phyloP scores from a whole-genome alignment of 2,888 invertebrate genomes.

The Hemistola chrysoprasaria region DNA sequence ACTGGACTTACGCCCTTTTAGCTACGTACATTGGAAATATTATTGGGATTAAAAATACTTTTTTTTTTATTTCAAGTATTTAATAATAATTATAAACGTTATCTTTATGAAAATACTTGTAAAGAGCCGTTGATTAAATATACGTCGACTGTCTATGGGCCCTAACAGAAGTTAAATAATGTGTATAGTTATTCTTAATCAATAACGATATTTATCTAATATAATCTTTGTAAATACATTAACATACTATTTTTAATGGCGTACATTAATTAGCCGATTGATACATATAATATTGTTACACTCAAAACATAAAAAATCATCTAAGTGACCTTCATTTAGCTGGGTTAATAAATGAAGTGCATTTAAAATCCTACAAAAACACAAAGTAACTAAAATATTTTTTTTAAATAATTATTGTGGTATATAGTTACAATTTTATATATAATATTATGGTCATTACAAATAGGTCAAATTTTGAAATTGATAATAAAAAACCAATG shows the following conservation, averaged over 20 bases:
- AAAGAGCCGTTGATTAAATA: conserved; percentile 44
- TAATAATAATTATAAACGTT: conserved; percentile 47
- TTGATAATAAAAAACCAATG: conserved; percentile 7
- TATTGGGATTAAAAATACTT: conserved; percentile 53
- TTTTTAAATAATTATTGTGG: too few relatives aligned
- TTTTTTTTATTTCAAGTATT: conserved; percentile 47
- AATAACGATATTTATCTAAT: conserved; percentile 57
- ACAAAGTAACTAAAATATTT: conserved; percentile 2
- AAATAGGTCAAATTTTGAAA: too few relatives aligned
- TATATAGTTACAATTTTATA: background rate
- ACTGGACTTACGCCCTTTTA: conserved; percentile 39
- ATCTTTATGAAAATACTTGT: conserved; percentile 65
- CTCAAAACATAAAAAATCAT: conserved; percentile 29
- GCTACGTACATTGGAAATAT: conserved; percentile 40
- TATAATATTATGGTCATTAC: background rate
- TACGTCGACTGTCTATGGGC: conserved; percentile 51
- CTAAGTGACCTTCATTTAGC: conserved; percentile 69
- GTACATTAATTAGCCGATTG: conserved; percentile 25
- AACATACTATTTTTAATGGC: conserved; percentile 40
- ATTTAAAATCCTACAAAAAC: conserved; percentile 46
- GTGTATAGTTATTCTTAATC: conserved; percentile 49
- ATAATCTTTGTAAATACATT: conserved; percentile 54
- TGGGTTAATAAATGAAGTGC: conserved; percentile 70
- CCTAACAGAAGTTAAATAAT: conserved; percentile 55
- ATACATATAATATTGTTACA: conserved; percentile 23